These are phyloP conservation scores for Siphamia tubifer DNA, from an alignment of 2,113 vertebrate genomes.

Conservation along the genomic window DNA sequence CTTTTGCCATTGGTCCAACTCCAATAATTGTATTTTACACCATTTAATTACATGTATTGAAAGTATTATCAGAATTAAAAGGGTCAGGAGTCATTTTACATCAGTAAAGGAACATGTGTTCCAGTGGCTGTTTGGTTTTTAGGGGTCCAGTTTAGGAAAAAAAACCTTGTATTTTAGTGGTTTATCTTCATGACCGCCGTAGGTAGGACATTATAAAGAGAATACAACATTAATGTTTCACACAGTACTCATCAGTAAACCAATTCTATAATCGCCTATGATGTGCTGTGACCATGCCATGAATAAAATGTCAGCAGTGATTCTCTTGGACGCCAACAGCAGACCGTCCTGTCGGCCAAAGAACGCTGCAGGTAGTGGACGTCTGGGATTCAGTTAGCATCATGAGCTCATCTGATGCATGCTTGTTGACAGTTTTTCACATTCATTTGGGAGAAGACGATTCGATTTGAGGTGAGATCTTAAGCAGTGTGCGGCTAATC, in stretches of 20 bases:
- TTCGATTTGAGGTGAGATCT: slow-evolving; percentile 17
- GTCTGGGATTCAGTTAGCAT: slow-evolving; percentile 23
- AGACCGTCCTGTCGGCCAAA: neutral
- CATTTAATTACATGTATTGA: too few relatives aligned
- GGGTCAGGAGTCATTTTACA: too few relatives aligned
- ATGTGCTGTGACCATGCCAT: slow-evolving; percentile 13
- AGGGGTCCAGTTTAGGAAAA: too few relatives aligned
- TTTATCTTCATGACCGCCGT: slow-evolving; percentile 19
- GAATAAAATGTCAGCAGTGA: slow-evolving; percentile 41
- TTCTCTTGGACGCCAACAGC: slow-evolving; percentile 26
- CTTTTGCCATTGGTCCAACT: too few relatives aligned
- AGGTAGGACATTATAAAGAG: slow-evolving; percentile 1
- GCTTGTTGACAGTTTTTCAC: slow-evolving; percentile 16
- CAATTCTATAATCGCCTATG: slow-evolving; percentile 1
- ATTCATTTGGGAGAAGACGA: slow-evolving; percentile 12
- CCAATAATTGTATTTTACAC: too few relatives aligned
- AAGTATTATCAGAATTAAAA: too few relatives aligned
- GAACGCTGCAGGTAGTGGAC: neutral
- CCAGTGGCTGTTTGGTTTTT: too few relatives aligned
- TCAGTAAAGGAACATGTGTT: too few relatives aligned
- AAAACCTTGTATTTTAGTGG: too few relatives aligned
- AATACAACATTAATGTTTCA: slow-evolving; percentile 3
- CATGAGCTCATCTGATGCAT: slow-evolving; percentile 12
- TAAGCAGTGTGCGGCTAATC: neutral
- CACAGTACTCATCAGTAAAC: slow-evolving; percentile 51